phyloP scores from a whole-genome alignment of 1,140 invertebrate species.

The Drosophila erecta region DNA sequence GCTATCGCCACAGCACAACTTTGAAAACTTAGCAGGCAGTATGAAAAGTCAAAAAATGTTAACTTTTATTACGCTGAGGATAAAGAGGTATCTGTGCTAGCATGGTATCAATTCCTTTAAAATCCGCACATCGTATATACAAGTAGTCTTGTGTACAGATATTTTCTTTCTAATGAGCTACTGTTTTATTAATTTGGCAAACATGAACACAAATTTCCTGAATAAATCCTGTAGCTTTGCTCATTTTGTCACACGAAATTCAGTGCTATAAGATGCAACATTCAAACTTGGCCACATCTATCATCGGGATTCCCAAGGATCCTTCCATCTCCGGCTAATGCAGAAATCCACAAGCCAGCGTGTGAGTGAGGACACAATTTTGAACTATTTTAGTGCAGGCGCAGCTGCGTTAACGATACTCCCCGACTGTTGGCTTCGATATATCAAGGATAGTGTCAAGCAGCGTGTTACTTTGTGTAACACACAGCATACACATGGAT shows the following conservation, averaged over 20 bases:
- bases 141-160: too few relatives aligned
- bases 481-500: conserved; percentile 29
- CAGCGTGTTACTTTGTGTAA: conserved; percentile 66
- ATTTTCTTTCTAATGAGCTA: neutral
- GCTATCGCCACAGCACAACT: conserved; percentile 29
- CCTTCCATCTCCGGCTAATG: conserved; percentile 7
- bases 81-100: too few relatives aligned
- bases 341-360: neutral
- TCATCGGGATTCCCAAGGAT: conserved; percentile 20
- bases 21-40: conserved; percentile 7
- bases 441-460: conserved; percentile 67
- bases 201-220: too few relatives aligned
- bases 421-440: conserved; percentile 63
- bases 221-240: neutral
- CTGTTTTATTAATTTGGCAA: neutral
- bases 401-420: conserved; percentile 59
- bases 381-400: conserved; percentile 69
- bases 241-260: conserved; percentile 1
- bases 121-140: too few relatives aligned
- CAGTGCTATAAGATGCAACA: conserved; percentile 18
- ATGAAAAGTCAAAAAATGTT: too few relatives aligned
- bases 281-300: conserved; percentile 33
- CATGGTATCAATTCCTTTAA: too few relatives aligned
- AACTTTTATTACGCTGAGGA: too few relatives aligned
- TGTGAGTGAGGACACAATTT: conserved; percentile 39